Evolutionary conservation across 2,797 vertebrate genomes (phyloP).

Genomic region (Amazonetta brasiliensis): DNA sequence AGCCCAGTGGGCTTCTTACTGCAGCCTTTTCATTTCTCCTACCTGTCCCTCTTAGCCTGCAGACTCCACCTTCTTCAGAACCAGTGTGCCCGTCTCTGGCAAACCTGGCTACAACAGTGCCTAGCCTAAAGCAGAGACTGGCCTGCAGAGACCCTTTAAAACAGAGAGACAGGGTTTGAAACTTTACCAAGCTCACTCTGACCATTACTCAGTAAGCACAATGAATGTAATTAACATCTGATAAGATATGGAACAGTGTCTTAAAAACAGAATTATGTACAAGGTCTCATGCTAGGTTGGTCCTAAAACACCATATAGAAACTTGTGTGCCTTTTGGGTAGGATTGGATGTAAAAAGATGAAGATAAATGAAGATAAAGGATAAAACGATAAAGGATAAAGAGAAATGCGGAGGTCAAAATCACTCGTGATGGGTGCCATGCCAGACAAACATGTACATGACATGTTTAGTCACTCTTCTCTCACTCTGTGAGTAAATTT

Average conservation of each 20-base stretch:
- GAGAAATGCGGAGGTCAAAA: not conserved
- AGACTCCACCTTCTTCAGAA: fast-evolving
- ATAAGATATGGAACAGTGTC: not conserved
- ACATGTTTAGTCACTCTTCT: not conserved
- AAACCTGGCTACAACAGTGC: not conserved
- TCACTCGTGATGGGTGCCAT: not conserved
- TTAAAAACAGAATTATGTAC: not conserved
- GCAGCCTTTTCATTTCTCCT: not conserved
- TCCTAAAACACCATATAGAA: not conserved
- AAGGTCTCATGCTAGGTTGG: not conserved
- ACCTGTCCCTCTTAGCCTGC: fast-evolving
- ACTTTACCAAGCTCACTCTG: not conserved
- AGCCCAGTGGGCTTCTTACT: not conserved
- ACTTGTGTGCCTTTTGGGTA: fast-evolving
- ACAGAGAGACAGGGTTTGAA: fast-evolving
- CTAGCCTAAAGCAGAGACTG: not conserved
- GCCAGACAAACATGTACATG: not conserved
- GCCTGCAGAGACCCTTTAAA: not conserved
- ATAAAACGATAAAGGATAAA: not conserved
- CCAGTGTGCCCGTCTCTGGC: fast-evolving
- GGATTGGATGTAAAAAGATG: not conserved
- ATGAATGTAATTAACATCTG: not conserved
- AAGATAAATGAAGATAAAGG: not conserved
- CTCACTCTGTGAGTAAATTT: not conserved
- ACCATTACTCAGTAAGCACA: not conserved